Evolutionary conservation across 2,888 invertebrate genomes (phyloP).

Genomic region (Oegoconia quadripuncta): DNA sequence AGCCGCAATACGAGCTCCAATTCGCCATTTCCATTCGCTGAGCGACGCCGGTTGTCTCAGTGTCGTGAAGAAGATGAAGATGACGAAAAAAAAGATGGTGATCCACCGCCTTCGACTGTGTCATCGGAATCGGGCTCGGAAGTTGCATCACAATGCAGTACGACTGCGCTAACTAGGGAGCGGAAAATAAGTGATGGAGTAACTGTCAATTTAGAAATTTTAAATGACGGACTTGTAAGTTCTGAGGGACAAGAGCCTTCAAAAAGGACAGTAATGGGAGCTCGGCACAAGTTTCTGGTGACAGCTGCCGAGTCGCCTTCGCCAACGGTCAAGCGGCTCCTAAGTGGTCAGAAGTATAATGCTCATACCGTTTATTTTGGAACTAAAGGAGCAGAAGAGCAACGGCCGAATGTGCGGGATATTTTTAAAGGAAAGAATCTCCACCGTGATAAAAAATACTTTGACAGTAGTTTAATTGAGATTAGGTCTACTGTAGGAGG

Average conservation of each 20-base stretch:
- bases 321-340: slow-evolving; percentile 63
- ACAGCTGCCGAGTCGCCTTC: slow-evolving; percentile 52
- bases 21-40: slow-evolving; percentile 74
- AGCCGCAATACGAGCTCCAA: slow-evolving; percentile 71
- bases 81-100: slow-evolving; percentile 70
- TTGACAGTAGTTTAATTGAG: slow-evolving; percentile 89
- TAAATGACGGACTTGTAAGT: neutral
- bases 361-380: slow-evolving; percentile 85
- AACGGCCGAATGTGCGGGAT: slow-evolving; percentile 80
- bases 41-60: slow-evolving; percentile 86
- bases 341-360: slow-evolving; percentile 71
- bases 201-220: slow-evolving; percentile 23
- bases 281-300: slow-evolving; percentile 63
- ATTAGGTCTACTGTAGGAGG: slow-evolving; percentile 87
- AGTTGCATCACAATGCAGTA: slow-evolving; percentile 28
- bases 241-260: slow-evolving; percentile 43
- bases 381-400: slow-evolving; percentile 76
- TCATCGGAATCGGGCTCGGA: slow-evolving; percentile 32
- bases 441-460: slow-evolving; percentile 89
- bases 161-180: slow-evolving; percentile 26
- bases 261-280: slow-evolving; percentile 63
- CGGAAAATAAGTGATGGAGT: slow-evolving; percentile 21
- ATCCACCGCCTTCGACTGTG: slow-evolving; percentile 30
- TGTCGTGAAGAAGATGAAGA: slow-evolving; percentile 92
- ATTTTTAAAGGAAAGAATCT: slow-evolving; percentile 78